These are phyloP conservation scores for Heterotis niloticus DNA, from an alignment of 2,113 vertebrate species.

Conservation along the genomic window DNA sequence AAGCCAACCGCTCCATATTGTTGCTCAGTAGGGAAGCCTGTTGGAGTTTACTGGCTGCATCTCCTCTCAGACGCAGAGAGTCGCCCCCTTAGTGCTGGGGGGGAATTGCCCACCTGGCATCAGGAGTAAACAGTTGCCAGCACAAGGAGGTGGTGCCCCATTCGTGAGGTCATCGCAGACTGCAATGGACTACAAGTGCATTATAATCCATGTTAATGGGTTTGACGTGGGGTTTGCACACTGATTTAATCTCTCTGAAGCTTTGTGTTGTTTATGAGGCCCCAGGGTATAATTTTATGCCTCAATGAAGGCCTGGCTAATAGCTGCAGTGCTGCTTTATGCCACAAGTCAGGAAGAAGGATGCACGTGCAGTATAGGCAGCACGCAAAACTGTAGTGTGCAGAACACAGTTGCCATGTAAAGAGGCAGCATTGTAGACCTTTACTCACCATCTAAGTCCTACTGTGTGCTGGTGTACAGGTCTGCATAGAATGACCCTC, in stretches of 20 bases:
- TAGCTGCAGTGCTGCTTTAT: conserved; percentile 73
- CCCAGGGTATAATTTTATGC: conserved; percentile 81
- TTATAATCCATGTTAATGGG: conserved; percentile 62
- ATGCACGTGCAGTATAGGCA: conserved; percentile 1
- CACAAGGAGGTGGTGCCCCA: conserved; percentile 7
- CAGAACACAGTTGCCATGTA: conserved; percentile 62
- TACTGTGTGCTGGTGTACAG: neutral
- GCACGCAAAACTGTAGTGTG: conserved; percentile 56
- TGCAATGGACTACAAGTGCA: neutral
- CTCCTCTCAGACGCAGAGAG: too few relatives aligned
- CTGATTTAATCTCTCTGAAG: conserved; percentile 78
- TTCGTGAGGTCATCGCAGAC: conserved; percentile 22
- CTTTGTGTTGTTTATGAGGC: conserved; percentile 77
- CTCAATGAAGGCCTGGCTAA: conserved; percentile 80
- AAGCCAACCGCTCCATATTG: neutral
- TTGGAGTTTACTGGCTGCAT: neutral
- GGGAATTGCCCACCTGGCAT: neutral
- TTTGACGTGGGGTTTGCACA: conserved; percentile 71
- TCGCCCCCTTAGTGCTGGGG: too few relatives aligned
- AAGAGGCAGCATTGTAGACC: conserved; percentile 56
- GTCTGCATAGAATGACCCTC: neutral
- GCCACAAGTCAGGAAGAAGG: conserved; percentile 40
- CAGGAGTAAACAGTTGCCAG: conserved; percentile 20
- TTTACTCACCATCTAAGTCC: conserved; percentile 16
- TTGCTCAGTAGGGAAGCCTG: neutral